Evolutionary conservation across 2,888 invertebrate genomes (phyloP).

Genomic region (Herminia tarsipennalis): DNA sequence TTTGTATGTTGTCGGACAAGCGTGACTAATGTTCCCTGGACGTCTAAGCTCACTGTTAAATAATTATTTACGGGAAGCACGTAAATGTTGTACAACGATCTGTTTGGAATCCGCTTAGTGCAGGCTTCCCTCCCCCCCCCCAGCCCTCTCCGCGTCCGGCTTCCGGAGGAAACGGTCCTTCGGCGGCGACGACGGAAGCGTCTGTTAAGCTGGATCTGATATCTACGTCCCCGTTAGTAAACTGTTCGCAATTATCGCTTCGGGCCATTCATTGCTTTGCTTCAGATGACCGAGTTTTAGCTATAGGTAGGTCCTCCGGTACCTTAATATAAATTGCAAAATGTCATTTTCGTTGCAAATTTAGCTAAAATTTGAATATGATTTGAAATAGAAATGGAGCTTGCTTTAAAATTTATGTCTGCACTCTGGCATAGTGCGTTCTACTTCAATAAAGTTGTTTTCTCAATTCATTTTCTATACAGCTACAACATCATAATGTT

Average conservation of each 20-base stretch:
- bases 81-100: constrained; percentile 46
- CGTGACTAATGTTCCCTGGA: not conserved
- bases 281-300: constrained; percentile 11
- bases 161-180: constrained; percentile 67
- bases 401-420: too few relatives aligned
- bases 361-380: too few relatives aligned
- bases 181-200: constrained; percentile 59
- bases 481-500: too few relatives aligned
- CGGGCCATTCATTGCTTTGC: constrained; percentile 23
- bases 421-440: too few relatives aligned
- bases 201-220: constrained; percentile 62
- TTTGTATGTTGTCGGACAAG: too few relatives aligned
- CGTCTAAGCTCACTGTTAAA: constrained; percentile 20
- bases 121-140: constrained; percentile 24
- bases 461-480: too few relatives aligned
- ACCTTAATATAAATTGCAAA: not conserved
- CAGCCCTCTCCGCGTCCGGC: constrained; percentile 48
- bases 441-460: too few relatives aligned
- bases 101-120: constrained; percentile 58
- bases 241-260: constrained; percentile 55
- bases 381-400: too few relatives aligned
- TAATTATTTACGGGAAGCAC: constrained; percentile 43
- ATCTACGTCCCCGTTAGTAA: constrained; percentile 42
- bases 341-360: too few relatives aligned
- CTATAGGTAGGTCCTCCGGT: not conserved